phyloP scores from a whole-genome alignment of 2,888 invertebrate species.

The Eucera pruinosa region DNA sequence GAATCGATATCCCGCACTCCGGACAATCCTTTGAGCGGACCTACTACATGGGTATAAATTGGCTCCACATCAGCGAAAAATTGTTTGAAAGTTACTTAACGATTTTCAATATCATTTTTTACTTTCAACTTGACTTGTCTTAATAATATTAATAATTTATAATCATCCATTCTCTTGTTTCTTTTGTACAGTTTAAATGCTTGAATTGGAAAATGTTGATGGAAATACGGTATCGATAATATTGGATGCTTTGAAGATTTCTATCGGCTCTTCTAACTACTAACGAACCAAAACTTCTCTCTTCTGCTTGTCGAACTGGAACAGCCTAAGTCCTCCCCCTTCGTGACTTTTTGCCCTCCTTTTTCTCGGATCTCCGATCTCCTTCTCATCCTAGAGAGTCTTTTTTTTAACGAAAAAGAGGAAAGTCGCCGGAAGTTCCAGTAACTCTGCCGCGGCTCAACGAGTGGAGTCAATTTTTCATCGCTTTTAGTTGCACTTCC shows the following conservation, averaged over 20 bases:
- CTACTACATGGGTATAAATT: conserved; percentile 34
- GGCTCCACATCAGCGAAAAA: conserved; percentile 31
- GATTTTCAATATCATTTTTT: conserved; percentile 44
- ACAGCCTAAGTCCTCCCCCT: conserved; percentile 50
- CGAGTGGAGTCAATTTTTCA: conserved; percentile 79
- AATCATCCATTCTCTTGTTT: neutral
- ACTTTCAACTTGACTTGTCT: too few relatives aligned
- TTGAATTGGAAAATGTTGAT: neutral
- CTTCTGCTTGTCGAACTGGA: conserved; percentile 62
- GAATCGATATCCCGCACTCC: conserved; percentile 1
- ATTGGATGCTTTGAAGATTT: conserved; percentile 68
- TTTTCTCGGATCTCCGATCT: conserved; percentile 38
- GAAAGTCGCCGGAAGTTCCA: conserved; percentile 76
- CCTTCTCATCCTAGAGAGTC: conserved; percentile 56
- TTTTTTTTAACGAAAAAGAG: conserved; percentile 73
- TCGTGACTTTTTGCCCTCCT: conserved; percentile 51
- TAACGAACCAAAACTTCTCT: conserved; percentile 76
- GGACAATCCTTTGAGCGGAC: conserved; percentile 27
- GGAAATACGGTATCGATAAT: conserved; percentile 37
- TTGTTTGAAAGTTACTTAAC: conserved; percentile 39
- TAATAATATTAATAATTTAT: neutral
- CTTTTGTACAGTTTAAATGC: neutral
- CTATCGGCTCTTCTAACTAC: conserved; percentile 73
- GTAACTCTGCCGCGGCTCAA: conserved; percentile 71
- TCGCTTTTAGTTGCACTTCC: conserved; percentile 71